Evolutionary conservation across 2,888 invertebrate genomes (phyloP).

Genomic region (Coremacera marginata): DNA sequence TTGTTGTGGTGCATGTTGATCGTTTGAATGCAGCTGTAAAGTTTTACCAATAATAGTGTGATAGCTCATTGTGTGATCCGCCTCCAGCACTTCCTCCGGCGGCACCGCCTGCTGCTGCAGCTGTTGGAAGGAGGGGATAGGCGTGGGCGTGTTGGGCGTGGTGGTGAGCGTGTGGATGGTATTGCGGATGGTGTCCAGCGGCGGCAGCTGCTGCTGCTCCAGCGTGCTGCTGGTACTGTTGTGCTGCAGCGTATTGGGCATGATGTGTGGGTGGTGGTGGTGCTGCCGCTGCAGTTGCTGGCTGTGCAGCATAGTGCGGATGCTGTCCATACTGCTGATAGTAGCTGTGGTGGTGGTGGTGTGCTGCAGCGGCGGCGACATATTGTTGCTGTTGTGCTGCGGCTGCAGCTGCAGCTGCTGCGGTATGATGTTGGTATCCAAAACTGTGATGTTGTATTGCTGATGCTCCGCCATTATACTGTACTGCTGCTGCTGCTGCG

Average conservation of each 20-base stretch:
- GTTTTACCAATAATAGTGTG: conserved; percentile 88
- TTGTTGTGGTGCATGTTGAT: conserved; percentile 48
- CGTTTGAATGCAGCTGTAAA: neutral
- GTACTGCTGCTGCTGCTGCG: conserved; percentile 52
- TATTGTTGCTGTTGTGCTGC: conserved; percentile 54
- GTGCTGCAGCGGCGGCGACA: conserved; percentile 56
- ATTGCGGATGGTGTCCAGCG: conserved; percentile 59
- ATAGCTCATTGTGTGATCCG: conserved; percentile 74
- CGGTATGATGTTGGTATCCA: conserved; percentile 62
- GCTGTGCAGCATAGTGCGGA: conserved; percentile 59
- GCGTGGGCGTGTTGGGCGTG: conserved; percentile 63
- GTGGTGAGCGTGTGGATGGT: conserved; percentile 52
- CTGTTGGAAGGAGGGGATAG: conserved; percentile 69
- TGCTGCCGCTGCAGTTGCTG: conserved; percentile 56
- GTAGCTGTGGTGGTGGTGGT: conserved; percentile 58
- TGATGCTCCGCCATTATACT: conserved; percentile 64
- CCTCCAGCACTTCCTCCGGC: conserved; percentile 71
- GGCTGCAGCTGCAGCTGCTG: conserved; percentile 52
- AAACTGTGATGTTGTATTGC: conserved; percentile 69
- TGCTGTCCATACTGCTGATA: conserved; percentile 71
- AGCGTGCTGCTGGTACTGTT: conserved; percentile 49
- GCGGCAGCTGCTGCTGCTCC: conserved; percentile 50
- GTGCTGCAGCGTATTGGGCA: conserved; percentile 53
- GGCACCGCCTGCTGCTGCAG: conserved; percentile 72
- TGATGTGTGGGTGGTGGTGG: conserved; percentile 44